Conservation (phyloP, 2,888 invertebrate species). For the Stenodema calcarata region DNA sequence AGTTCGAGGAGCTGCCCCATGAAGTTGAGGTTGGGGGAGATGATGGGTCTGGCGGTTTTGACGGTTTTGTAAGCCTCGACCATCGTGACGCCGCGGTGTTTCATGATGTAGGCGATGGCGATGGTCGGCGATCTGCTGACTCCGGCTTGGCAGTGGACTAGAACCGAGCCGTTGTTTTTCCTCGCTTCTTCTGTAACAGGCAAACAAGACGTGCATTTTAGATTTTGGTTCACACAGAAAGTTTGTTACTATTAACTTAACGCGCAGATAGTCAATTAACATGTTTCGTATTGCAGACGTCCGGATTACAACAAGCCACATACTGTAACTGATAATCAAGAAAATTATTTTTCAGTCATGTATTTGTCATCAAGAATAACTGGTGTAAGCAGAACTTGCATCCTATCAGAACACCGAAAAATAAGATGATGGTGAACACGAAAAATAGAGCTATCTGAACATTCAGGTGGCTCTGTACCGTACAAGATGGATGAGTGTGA, state of each 20-base stretch:
- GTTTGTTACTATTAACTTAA: not conserved
- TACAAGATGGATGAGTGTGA: too few relatives aligned
- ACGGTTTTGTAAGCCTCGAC: constrained; percentile 88
- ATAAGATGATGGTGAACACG: too few relatives aligned
- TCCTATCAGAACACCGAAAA: too few relatives aligned
- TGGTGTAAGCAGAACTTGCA: too few relatives aligned
- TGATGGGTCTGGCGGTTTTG: constrained; percentile 83
- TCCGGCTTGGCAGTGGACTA: constrained; percentile 95
- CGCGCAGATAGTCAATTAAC: not conserved
- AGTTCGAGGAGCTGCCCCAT: constrained; percentile 88
- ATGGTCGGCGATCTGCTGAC: constrained; percentile 93
- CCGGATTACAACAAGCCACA: too few relatives aligned
- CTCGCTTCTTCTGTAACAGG: constrained; percentile 73
- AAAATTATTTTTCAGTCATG: too few relatives aligned
- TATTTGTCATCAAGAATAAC: too few relatives aligned
- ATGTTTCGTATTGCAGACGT: too few relatives aligned
- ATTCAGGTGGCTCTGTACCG: too few relatives aligned
- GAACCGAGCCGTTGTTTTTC: constrained; percentile 74
- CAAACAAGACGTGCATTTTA: constrained; percentile 53
- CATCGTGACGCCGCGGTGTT: constrained; percentile 80
- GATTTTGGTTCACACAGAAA: too few relatives aligned
- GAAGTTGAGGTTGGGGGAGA: constrained; percentile 94
- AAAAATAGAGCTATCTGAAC: too few relatives aligned
- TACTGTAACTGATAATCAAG: too few relatives aligned
- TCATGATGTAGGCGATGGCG: constrained; percentile 94